Evolutionary conservation across 2,113 vertebrate genomes (phyloP).

Genomic region (Cricetomys ansorgei): DNA sequence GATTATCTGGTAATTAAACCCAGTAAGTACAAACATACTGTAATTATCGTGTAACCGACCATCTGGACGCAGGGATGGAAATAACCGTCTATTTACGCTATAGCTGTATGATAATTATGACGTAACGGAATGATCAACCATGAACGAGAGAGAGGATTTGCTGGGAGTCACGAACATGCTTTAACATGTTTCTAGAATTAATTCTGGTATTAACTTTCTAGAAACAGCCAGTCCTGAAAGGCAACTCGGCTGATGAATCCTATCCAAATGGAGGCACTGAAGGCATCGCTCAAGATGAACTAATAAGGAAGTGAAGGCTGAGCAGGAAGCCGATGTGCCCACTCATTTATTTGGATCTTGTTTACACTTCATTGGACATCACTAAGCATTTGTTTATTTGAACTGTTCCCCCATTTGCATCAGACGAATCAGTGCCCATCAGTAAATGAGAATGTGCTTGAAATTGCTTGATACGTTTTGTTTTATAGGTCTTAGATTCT

Average conservation of each 20-base stretch:
- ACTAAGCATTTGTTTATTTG: slow-evolving; percentile 60
- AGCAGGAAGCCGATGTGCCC: slow-evolving; percentile 31
- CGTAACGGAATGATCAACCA: slow-evolving; percentile 60
- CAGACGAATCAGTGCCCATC: neutral
- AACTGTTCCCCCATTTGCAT: slow-evolving; percentile 32
- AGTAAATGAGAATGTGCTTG: neutral
- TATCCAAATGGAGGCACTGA: neutral
- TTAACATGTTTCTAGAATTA: slow-evolving; percentile 9
- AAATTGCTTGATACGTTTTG: neutral
- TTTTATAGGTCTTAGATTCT: neutral
- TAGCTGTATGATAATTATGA: slow-evolving; percentile 74
- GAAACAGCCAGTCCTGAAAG: slow-evolving; percentile 2
- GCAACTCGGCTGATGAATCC: neutral
- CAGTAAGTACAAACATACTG: slow-evolving; percentile 81
- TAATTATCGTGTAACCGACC: slow-evolving; percentile 82
- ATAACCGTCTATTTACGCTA: slow-evolving; percentile 75
- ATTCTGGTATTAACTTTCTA: slow-evolving; percentile 33
- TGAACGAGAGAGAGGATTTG: slow-evolving; percentile 20
- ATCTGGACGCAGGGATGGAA: slow-evolving; percentile 76
- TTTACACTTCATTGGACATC: slow-evolving; percentile 52
- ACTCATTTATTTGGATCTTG: neutral
- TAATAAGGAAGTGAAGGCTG: neutral
- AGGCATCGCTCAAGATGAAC: neutral
- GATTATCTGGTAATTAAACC: slow-evolving; percentile 83
- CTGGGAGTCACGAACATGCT: neutral